These are phyloP conservation scores for Exocentrus adspersus DNA, from an alignment of 2,888 invertebrate species.

Conservation along the genomic window DNA sequence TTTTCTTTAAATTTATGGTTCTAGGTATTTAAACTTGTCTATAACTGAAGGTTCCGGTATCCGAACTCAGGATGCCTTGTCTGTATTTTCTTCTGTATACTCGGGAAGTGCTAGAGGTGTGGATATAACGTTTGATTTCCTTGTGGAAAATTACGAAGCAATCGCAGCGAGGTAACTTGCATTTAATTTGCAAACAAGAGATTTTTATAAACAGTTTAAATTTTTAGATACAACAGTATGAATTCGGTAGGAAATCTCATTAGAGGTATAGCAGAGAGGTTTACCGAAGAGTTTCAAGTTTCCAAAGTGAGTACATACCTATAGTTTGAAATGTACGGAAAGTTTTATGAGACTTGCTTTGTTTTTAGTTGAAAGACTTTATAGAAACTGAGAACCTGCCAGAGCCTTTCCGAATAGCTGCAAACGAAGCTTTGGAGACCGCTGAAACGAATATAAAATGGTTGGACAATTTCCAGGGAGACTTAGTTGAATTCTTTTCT, in stretches of 20 bases:
- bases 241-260: background rate
- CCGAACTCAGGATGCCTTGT: slow-evolving; percentile 63
- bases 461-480: background rate
- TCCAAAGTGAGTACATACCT: background rate
- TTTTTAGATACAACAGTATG: background rate
- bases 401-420: background rate
- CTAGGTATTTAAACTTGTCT: slow-evolving; percentile 48
- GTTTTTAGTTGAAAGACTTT: background rate
- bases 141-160: slow-evolving; percentile 58
- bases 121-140: slow-evolving; percentile 65
- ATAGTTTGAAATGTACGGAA: background rate
- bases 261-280: background rate
- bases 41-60: slow-evolving; percentile 55
- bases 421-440: background rate
- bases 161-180: slow-evolving; percentile 50
- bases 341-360: background rate
- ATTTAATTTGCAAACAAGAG: no score
- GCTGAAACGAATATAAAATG: background rate
- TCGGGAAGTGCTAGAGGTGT: slow-evolving; percentile 66
- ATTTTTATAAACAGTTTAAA: background rate
- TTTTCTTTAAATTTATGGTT: no score
- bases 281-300: background rate
- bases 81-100: slow-evolving; percentile 65
- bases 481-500: background rate
- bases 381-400: background rate